Evolutionary conservation across 2,797 vertebrate species (phyloP).

Genomic region (Crypturellus tataupa): DNA sequence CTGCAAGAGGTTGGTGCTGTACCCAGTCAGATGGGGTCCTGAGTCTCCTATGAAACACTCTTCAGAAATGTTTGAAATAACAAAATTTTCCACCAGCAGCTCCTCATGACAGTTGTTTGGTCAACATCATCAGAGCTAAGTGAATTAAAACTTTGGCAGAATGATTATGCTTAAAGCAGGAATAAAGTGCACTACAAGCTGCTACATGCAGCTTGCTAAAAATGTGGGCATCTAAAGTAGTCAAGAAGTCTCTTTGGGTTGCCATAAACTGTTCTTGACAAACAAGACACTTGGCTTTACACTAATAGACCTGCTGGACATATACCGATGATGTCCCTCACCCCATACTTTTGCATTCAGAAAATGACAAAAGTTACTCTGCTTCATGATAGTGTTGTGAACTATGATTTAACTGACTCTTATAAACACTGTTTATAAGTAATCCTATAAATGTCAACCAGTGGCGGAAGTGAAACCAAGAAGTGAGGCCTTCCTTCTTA

Average conservation of each 20-base stretch:
- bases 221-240: background rate
- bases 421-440: background rate
- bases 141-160: background rate
- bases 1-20: background rate
- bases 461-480: conserved; percentile 10
- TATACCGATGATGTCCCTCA: background rate
- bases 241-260: background rate
- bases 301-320: background rate
- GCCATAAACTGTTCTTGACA: background rate
- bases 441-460: conserved; percentile 25
- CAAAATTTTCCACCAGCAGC: background rate
- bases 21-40: background rate
- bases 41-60: background rate
- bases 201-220: background rate
- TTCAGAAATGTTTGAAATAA: background rate
- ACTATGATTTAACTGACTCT: background rate
- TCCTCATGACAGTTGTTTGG: background rate
- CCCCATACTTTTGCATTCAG: background rate
- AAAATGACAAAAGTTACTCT: background rate
- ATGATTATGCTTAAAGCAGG: background rate
- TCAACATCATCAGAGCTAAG: background rate
- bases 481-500: conserved; percentile 13
- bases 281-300: background rate
- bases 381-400: background rate
- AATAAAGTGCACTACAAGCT: background rate